Evolutionary conservation across 2,113 vertebrate genomes (phyloP).

Genomic region (Columba livia): DNA sequence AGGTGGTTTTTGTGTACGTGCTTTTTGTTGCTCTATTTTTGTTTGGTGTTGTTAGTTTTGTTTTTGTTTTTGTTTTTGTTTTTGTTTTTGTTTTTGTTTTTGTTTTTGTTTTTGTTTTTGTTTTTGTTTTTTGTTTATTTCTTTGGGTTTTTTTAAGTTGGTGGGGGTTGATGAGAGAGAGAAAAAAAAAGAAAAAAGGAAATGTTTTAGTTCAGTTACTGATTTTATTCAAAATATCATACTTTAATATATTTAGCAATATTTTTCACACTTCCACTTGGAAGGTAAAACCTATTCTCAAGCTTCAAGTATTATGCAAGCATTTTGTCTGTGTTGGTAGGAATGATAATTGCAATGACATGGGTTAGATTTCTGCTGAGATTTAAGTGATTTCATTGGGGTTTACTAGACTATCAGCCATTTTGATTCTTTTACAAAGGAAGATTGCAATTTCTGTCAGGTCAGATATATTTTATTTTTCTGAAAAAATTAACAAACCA

Average conservation of each 20-base stretch:
- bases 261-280: neutral
- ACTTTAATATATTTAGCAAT: neutral
- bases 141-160: neutral
- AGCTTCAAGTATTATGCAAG: neutral
- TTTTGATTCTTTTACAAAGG: neutral
- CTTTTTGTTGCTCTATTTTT: too few species aligned
- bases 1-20: too few species aligned
- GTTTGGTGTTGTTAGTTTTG: too few species aligned
- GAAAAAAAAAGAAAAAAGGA: fast-evolving
- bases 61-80: neutral
- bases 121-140: neutral
- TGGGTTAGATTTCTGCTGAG: neutral
- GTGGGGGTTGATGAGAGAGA: neutral
- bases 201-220: neutral
- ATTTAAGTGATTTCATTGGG: slow-evolving; percentile 1
- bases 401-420: neutral
- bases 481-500: neutral
- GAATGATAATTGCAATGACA: neutral
- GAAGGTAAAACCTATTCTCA: neutral
- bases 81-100: neutral
- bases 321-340: neutral
- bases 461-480: neutral
- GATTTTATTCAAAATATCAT: neutral
- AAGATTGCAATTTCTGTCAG: neutral
- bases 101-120: neutral